phyloP scores from a whole-genome alignment of 2,888 invertebrate genomes.

The Parnassius apollo region DNA sequence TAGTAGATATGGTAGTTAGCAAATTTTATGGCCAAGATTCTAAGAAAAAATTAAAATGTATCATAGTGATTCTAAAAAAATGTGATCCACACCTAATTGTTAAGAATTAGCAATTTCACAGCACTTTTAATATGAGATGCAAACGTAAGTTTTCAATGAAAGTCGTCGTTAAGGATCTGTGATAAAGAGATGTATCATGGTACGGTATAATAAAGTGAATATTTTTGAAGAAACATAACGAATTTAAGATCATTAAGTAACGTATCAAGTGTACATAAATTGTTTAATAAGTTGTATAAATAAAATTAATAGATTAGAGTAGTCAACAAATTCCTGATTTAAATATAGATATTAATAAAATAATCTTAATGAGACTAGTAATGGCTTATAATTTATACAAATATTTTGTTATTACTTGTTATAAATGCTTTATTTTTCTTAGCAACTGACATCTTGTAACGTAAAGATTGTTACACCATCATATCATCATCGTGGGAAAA shows the following conservation, averaged over 20 bases:
- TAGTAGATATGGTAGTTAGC: conserved; percentile 53
- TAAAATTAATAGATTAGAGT: neutral
- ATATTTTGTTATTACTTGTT: no score
- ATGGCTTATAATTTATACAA: no score
- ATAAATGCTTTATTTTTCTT: no score
- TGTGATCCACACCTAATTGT: conserved; percentile 6
- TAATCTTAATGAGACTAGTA: no score
- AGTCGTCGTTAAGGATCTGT: conserved; percentile 15
- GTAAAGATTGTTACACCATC: no score
- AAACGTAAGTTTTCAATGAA: neutral
- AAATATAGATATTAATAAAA: no score
- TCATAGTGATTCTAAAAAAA: neutral
- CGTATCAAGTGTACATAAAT: neutral
- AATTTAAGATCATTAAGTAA: conserved; percentile 13
- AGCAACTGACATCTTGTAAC: no score
- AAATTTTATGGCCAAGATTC: conserved; percentile 58
- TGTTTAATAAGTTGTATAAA: neutral
- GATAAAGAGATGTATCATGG: conserved; percentile 14
- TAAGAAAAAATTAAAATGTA: conserved; percentile 33
- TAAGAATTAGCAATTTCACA: neutral
- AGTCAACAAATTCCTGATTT: no score
- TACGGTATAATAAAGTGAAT: conserved; percentile 4
- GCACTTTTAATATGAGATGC: neutral
- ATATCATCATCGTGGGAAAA: no score
- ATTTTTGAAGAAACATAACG: conserved; percentile 10